Conservation (phyloP, 2,888 invertebrate genomes). For the Hirtodrosophila alboralis region DNA sequence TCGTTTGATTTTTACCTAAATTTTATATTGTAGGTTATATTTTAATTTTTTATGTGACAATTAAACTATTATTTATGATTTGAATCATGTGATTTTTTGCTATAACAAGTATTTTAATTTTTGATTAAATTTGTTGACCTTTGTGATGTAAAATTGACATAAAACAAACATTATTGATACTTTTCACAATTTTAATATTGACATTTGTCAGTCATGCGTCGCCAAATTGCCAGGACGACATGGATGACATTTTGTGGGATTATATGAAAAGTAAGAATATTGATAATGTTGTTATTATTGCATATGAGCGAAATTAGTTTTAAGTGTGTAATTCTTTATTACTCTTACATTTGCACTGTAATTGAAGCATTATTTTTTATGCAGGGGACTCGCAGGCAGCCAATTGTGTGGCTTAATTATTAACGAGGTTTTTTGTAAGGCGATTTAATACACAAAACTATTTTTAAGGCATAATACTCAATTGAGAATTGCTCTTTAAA, state of each 20-base stretch:
- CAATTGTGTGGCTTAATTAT: conserved; percentile 50
- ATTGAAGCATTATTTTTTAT: conserved; percentile 54
- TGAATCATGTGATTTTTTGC: no score
- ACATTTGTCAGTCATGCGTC: conserved; percentile 55
- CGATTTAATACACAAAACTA: conserved; percentile 53
- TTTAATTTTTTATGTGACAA: no score
- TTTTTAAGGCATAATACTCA: conserved; percentile 56
- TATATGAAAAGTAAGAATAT: not conserved
- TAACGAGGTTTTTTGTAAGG: conserved; percentile 52
- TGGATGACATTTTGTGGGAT: conserved; percentile 20
- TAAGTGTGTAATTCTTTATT: conserved; percentile 11
- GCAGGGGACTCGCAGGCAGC: conserved; percentile 52
- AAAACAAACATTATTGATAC: conserved; percentile 5
- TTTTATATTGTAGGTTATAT: no score
- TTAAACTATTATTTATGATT: no score
- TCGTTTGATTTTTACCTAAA: no score
- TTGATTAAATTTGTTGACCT: not conserved
- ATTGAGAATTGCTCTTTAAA: conserved; percentile 35
- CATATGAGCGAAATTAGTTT: not conserved
- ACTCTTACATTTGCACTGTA: conserved; percentile 62
- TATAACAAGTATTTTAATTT: no score
- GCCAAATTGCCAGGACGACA: conserved; percentile 22
- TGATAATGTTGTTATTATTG: not conserved
- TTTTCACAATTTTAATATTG: conserved; percentile 45
- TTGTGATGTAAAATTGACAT: conserved; percentile 42